Percentiles rank a stretch among this genome's conserved stretches.
Conservation (phyloP, 2,113 vertebrate genomes). For the Aegypius monachus region DNA sequence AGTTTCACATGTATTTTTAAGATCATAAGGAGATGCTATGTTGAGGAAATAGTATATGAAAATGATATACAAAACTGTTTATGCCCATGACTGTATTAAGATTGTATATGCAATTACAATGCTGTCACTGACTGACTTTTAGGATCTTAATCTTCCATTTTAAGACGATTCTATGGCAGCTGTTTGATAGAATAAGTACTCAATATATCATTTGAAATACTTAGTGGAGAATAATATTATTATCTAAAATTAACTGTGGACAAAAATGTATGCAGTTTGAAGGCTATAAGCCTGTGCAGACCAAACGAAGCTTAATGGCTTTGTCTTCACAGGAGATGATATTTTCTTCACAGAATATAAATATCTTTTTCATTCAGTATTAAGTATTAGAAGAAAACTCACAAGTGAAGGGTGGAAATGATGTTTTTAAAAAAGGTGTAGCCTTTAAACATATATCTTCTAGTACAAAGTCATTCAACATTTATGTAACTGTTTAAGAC, state of each 20-base stretch:
- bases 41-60: background rate
- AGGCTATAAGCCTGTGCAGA: background rate
- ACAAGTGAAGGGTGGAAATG: background rate
- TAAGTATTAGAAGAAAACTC: background rate
- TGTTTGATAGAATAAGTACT: background rate
- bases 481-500: background rate
- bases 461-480: background rate
- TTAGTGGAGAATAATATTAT: background rate
- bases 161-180: background rate
- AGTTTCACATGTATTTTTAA: background rate
- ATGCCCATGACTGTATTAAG: background rate
- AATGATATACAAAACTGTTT: background rate
- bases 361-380: background rate
- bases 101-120: background rate
- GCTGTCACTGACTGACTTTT: background rate
- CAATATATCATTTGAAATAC: background rate
- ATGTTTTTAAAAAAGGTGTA: background rate
- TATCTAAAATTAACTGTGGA: background rate
- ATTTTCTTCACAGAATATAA: background rate
- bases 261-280: background rate
- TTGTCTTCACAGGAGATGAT: background rate
- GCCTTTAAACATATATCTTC: background rate
- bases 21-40: background rate
- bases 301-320: background rate
- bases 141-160: background rate